These are phyloP conservation scores for Cinclus mexicanus DNA, from an alignment of 2,113 vertebrate genomes.

Conservation along the genomic window DNA sequence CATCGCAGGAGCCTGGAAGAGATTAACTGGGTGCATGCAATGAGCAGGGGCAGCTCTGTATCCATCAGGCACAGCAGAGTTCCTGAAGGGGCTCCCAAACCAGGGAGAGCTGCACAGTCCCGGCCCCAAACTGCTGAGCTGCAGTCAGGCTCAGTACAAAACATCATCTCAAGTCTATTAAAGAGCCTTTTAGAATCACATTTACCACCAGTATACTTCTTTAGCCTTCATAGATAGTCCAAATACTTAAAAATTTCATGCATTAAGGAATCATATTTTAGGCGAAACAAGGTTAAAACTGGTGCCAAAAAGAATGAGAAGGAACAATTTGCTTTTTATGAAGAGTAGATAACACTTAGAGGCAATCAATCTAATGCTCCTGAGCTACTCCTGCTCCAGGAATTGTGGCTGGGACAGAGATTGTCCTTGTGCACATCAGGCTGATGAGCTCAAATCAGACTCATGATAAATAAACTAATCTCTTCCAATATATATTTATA, in stretches of 20 bases:
- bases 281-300: conserved; percentile 19
- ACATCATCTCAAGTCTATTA: conserved; percentile 54
- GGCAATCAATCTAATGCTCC: conserved; percentile 29
- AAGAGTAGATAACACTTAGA: conserved; percentile 43
- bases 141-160: not conserved
- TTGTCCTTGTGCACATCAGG: not conserved
- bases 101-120: not conserved
- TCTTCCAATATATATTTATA: not conserved
- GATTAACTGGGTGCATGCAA: not conserved
- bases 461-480: not conserved
- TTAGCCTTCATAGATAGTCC: conserved; percentile 16
- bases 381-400: not conserved
- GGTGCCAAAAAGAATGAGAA: conserved; percentile 49
- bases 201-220: conserved; percentile 44
- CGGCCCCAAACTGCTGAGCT: not conserved
- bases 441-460: not conserved
- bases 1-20: not conserved
- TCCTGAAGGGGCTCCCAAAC: not conserved
- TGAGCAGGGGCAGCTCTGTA: not conserved
- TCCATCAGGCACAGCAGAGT: not conserved
- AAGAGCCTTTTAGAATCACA: conserved; percentile 50
- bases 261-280: conserved; percentile 73
- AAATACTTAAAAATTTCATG: conserved; percentile 28
- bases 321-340: conserved; percentile 60
- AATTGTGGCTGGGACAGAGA: not conserved